Conservation (phyloP, 1,140 invertebrate genomes). For the Agrypnia vestita region DNA sequence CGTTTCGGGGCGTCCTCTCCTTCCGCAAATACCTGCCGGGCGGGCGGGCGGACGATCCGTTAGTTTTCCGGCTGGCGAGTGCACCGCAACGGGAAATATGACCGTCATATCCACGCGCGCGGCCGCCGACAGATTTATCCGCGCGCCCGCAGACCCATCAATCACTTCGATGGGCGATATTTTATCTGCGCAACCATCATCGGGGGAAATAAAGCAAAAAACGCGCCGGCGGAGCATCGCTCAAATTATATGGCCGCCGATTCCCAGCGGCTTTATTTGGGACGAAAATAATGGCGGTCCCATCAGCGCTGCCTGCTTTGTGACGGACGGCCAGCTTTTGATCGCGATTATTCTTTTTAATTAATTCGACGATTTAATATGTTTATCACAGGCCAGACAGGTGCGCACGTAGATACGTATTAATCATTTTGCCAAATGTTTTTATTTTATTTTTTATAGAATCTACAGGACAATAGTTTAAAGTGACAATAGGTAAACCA, state of each 20-base stretch:
- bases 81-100: constrained; percentile 50
- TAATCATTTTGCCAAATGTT: too few relatives aligned
- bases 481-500: too few relatives aligned
- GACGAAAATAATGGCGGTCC: constrained; percentile 29
- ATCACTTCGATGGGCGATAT: constrained; percentile 58
- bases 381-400: too few relatives aligned
- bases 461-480: too few relatives aligned
- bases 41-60: background rate
- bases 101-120: constrained; percentile 47
- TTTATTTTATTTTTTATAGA: too few relatives aligned
- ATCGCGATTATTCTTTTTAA: too few relatives aligned
- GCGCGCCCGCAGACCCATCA: constrained; percentile 53
- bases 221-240: background rate
- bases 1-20: too few relatives aligned
- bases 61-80: constrained; percentile 11
- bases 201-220: constrained; percentile 33
- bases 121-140: constrained; percentile 46
- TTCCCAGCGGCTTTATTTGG: constrained; percentile 16
- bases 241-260: constrained; percentile 18
- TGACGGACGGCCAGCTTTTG: background rate
- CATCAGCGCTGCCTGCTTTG: constrained; percentile 3
- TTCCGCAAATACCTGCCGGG: too few relatives aligned
- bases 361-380: too few relatives aligned
- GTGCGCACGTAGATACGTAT: too few relatives aligned
- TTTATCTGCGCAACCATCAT: constrained; percentile 51